Evolutionary conservation across 2,888 invertebrate species (phyloP).

Genomic region (Drosophila borborema): DNA sequence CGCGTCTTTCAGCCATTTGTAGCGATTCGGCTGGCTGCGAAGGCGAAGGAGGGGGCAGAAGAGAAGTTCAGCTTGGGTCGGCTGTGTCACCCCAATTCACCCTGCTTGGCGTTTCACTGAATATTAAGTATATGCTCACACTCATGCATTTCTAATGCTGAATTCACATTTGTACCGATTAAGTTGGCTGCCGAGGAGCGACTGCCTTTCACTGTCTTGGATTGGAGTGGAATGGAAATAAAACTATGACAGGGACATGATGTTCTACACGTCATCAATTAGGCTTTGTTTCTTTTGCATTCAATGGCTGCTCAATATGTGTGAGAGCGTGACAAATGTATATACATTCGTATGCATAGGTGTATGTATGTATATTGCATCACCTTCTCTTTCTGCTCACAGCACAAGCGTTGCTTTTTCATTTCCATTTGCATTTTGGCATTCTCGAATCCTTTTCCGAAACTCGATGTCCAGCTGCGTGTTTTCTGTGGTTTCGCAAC

Average conservation of each 20-base stretch:
- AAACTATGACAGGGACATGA: conserved; percentile 63
- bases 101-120: conserved; percentile 15
- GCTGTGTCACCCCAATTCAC: conserved; percentile 13
- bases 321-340: conserved; percentile 12
- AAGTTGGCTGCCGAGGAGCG: not conserved
- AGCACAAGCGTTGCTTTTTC: conserved; percentile 1
- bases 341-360: conserved; percentile 13
- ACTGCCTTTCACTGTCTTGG: conserved; percentile 15
- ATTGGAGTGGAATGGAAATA: conserved; percentile 65
- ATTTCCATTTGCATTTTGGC: conserved; percentile 21
- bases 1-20: not conserved
- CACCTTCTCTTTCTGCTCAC: conserved; percentile 8
- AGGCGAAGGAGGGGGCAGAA: not conserved
- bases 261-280: conserved; percentile 68
- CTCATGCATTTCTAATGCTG: not conserved
- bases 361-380: conserved; percentile 6
- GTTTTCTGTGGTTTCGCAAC: conserved; percentile 47
- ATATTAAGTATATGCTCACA: conserved; percentile 17
- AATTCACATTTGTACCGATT: conserved; percentile 40
- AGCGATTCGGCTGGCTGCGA: not conserved
- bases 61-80: not conserved
- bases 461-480: conserved; percentile 42
- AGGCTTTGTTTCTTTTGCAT: conserved; percentile 52
- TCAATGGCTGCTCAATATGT: conserved; percentile 53
- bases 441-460: conserved; percentile 48